Evolutionary conservation across 2,113 vertebrate genomes (phyloP).

Genomic region (Gadus chalcogrammus): DNA sequence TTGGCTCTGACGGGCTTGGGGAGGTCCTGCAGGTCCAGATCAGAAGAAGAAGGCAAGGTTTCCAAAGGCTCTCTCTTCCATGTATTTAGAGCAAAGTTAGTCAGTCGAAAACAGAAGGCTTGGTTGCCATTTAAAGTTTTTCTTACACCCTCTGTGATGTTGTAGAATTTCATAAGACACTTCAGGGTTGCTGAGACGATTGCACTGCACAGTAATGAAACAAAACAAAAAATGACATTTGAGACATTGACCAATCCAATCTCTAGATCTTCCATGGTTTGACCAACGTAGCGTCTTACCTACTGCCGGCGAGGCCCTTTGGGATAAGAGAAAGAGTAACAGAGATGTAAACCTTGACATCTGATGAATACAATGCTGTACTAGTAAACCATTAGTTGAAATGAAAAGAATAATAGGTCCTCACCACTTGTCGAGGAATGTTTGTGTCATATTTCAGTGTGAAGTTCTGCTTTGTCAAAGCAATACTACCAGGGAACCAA

Average conservation of each 20-base stretch:
- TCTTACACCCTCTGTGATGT: slow-evolving; percentile 76
- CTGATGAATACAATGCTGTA: not conserved
- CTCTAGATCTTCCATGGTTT: too few species aligned
- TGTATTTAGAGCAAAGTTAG: too few species aligned
- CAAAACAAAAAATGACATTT: not conserved
- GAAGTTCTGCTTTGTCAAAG: slow-evolving; percentile 81
- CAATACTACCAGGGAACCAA: slow-evolving; percentile 64
- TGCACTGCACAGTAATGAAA: slow-evolving; percentile 58
- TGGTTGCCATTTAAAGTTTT: too few species aligned
- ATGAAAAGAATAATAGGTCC: slow-evolving; percentile 12
- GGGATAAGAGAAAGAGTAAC: slow-evolving; percentile 25
- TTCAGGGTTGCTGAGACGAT: slow-evolving; percentile 79
- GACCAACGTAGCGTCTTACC: slow-evolving; percentile 49
- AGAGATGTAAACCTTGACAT: not conserved
- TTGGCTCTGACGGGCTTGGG: slow-evolving; percentile 74
- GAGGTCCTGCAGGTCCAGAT: slow-evolving; percentile 66
- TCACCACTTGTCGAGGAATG: slow-evolving; percentile 82
- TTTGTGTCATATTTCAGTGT: slow-evolving; percentile 83
- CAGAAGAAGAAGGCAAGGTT: not conserved
- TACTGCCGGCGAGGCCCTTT: slow-evolving; percentile 81
- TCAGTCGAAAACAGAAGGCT: too few species aligned
- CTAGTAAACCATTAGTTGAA: not conserved
- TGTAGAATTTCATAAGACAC: slow-evolving; percentile 81
- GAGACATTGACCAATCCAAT: too few species aligned
- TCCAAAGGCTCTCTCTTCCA: too few species aligned